Evolutionary conservation across 2,888 invertebrate genomes (phyloP).

Genomic region (Podabrus alpinus): DNA sequence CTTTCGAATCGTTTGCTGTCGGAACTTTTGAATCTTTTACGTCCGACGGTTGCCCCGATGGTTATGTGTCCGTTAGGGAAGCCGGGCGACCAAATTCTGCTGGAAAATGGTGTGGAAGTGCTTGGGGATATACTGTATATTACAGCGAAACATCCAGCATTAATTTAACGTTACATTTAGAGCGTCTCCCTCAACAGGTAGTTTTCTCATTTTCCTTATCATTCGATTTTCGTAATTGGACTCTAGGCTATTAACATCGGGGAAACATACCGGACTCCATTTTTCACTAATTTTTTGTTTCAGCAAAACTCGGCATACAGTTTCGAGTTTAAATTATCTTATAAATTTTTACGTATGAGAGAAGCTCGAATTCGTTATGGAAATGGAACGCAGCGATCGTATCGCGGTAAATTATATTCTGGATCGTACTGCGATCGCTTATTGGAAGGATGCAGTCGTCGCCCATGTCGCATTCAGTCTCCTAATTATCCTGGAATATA

Average conservation of each 20-base stretch:
- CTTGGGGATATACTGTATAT: constrained; percentile 84
- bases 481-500: constrained; percentile 92
- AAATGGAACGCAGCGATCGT: constrained; percentile 71
- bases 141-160: constrained; percentile 82
- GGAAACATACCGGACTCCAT: not conserved
- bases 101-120: constrained; percentile 83
- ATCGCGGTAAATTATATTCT: constrained; percentile 75
- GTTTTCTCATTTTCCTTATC: constrained; percentile 23
- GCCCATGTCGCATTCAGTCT: constrained; percentile 71
- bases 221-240: not conserved
- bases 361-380: constrained; percentile 80
- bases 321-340: constrained; percentile 83
- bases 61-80: constrained; percentile 80
- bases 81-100: constrained; percentile 71
- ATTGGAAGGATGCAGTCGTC: constrained; percentile 75
- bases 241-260: not conserved
- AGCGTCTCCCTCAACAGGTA: constrained; percentile 75
- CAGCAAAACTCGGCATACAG: constrained; percentile 74
- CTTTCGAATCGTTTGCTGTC: constrained; percentile 82
- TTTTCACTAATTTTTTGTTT: constrained; percentile 32
- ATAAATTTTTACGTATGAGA: constrained; percentile 78
- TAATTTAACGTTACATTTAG: constrained; percentile 73
- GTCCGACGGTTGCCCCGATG: constrained; percentile 78
- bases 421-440: constrained; percentile 82
- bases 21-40: constrained; percentile 81